Evolutionary conservation across 1,140 invertebrate species (phyloP).

Genomic region (Drosophila kikkawai): DNA sequence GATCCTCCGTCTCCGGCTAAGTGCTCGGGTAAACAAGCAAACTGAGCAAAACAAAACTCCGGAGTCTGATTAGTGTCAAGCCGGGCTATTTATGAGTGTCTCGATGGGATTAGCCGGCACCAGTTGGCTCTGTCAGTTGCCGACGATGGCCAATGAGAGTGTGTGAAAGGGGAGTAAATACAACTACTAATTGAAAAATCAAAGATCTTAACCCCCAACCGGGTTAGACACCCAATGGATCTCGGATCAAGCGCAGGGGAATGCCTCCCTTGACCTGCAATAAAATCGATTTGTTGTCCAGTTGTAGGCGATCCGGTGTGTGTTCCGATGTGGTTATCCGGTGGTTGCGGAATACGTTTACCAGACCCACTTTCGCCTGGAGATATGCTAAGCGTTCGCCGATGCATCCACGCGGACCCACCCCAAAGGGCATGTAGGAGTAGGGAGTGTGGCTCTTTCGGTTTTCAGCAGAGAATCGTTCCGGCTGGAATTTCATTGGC

Average conservation of each 20-base stretch:
- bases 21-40: slow-evolving; percentile 49
- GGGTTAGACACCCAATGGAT: slow-evolving; percentile 55
- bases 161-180: background rate
- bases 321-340: slow-evolving; percentile 56
- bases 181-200: background rate
- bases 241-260: slow-evolving; percentile 64
- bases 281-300: slow-evolving; percentile 73
- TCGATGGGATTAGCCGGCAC: slow-evolving; percentile 39
- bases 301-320: slow-evolving; percentile 60
- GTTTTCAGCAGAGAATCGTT: slow-evolving; percentile 87
- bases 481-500: slow-evolving; percentile 88
- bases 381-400: slow-evolving; percentile 86
- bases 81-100: slow-evolving; percentile 48
- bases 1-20: slow-evolving; percentile 29
- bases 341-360: slow-evolving; percentile 74
- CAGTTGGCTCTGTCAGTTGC: slow-evolving; percentile 24
- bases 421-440: slow-evolving; percentile 91
- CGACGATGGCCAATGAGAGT: background rate
- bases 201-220: background rate
- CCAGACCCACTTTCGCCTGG: slow-evolving; percentile 73
- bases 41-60: slow-evolving; percentile 32
- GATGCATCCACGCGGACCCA: slow-evolving; percentile 91
- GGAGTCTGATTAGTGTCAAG: slow-evolving; percentile 59
- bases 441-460: slow-evolving; percentile 85
- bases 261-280: slow-evolving; percentile 75